Conservation (phyloP, 2,113 vertebrate species). For the Xenopus borealis region DNA sequence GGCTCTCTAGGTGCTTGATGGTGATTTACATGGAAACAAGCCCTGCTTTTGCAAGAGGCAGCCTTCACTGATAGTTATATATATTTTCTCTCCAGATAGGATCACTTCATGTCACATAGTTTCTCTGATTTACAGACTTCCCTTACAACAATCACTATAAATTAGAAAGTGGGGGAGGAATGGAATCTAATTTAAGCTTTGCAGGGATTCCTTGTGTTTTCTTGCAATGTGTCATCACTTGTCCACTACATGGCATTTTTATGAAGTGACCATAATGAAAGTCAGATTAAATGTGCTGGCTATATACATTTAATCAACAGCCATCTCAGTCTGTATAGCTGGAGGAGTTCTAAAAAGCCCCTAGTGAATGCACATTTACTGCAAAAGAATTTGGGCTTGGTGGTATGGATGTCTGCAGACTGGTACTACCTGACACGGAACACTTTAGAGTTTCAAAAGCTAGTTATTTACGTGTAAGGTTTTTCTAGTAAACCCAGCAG, state of each 20-base stretch:
- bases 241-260: conserved; percentile 91
- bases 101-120: conserved; percentile 87
- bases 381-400: conserved; percentile 64
- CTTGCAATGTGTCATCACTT: conserved; percentile 82
- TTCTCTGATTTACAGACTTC: conserved; percentile 86
- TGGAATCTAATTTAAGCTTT: conserved; percentile 87
- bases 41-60: conserved; percentile 75
- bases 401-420: conserved; percentile 66
- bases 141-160: conserved; percentile 85
- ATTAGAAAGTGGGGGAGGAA: conserved; percentile 62
- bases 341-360: conserved; percentile 67
- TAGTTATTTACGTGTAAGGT: conserved; percentile 76
- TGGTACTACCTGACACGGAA: conserved; percentile 86
- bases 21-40: conserved; percentile 93
- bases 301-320: conserved; percentile 70
- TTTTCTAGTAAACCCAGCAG: conserved; percentile 77
- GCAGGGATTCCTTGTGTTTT: conserved; percentile 80
- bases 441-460: conserved; percentile 70
- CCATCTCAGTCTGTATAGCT: conserved; percentile 62
- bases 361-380: conserved; percentile 73
- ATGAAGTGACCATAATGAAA: conserved; percentile 97
- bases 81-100: conserved; percentile 76
- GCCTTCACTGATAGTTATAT: conserved; percentile 81
- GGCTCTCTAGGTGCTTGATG: conserved; percentile 82
- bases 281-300: conserved; percentile 88